These are phyloP conservation scores for Molanna angustata DNA, from an alignment of 2,888 invertebrate genomes.

Conservation along the genomic window DNA sequence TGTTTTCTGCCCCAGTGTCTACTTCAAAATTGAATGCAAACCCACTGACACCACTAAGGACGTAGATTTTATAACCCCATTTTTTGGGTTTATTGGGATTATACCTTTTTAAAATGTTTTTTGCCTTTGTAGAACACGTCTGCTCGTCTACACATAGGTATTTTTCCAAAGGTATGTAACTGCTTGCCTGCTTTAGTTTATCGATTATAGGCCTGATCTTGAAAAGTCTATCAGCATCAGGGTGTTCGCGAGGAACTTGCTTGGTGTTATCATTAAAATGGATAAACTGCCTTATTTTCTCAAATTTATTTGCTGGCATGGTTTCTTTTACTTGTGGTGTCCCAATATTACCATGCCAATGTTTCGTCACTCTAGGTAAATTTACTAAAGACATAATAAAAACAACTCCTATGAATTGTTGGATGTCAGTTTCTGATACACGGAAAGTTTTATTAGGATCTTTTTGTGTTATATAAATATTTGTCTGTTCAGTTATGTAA, in stretches of 20 bases:
- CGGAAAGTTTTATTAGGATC: not conserved
- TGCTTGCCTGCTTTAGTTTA: not conserved
- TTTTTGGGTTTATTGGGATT: conserved; percentile 39
- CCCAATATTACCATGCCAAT: not conserved
- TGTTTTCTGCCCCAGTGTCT: conserved; percentile 36
- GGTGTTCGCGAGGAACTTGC: not conserved
- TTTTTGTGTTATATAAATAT: not conserved
- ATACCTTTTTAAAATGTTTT: conserved; percentile 36
- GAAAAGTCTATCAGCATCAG: conserved; percentile 2
- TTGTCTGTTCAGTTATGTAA: not conserved
- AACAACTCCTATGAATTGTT: not conserved
- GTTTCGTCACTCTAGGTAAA: not conserved
- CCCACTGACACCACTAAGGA: conserved; percentile 36
- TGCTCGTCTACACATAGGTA: conserved; percentile 36
- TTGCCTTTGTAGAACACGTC: conserved; percentile 36
- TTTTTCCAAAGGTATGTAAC: not conserved
- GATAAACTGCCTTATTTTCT: not conserved
- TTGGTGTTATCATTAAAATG: conserved; percentile 3
- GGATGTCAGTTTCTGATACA: not conserved
- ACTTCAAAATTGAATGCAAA: conserved; percentile 37
- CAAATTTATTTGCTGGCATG: conserved; percentile 4
- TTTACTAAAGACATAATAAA: not conserved
- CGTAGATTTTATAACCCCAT: conserved; percentile 38
- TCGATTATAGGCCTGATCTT: not conserved
- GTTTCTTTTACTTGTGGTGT: conserved; percentile 1